These are phyloP conservation scores for Chironomus tentans DNA, from an alignment of 2,888 invertebrate genomes.

Conservation along the genomic window DNA sequence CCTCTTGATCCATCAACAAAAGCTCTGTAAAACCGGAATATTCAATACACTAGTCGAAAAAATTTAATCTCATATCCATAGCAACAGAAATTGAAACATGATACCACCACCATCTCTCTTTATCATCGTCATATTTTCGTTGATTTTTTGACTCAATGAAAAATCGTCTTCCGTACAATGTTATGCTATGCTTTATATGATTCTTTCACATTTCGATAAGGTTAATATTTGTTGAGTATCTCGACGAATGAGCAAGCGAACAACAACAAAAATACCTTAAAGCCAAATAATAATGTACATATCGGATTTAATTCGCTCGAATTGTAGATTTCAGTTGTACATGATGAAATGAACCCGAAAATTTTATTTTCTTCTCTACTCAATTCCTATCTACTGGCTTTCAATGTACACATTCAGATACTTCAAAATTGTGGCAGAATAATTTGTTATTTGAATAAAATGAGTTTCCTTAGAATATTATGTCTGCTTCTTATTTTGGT, in stretches of 20 bases:
- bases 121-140: too few relatives aligned
- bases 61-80: too few relatives aligned
- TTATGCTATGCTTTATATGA: background rate
- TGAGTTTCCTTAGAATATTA: background rate
- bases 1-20: too few relatives aligned
- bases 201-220: constrained; percentile 4
- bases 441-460: background rate
- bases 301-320: constrained; percentile 16
- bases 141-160: too few relatives aligned
- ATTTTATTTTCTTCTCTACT: background rate
- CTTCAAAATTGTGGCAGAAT: background rate
- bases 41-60: too few relatives aligned
- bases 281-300: constrained; percentile 19
- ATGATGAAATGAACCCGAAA: background rate
- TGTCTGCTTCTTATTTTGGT: too few relatives aligned
- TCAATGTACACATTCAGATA: background rate
- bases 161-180: too few relatives aligned
- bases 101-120: too few relatives aligned
- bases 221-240: constrained; percentile 23
- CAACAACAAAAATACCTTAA: constrained; percentile 1
- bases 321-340: background rate
- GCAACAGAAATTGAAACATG: too few relatives aligned
- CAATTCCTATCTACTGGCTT: background rate
- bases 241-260: background rate
- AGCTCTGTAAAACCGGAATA: too few relatives aligned